Evolutionary conservation across 1,140 invertebrate genomes (phyloP), one percentile per base, ranked within the genome.

Genomic region (Drosophila truncata): DNA sequence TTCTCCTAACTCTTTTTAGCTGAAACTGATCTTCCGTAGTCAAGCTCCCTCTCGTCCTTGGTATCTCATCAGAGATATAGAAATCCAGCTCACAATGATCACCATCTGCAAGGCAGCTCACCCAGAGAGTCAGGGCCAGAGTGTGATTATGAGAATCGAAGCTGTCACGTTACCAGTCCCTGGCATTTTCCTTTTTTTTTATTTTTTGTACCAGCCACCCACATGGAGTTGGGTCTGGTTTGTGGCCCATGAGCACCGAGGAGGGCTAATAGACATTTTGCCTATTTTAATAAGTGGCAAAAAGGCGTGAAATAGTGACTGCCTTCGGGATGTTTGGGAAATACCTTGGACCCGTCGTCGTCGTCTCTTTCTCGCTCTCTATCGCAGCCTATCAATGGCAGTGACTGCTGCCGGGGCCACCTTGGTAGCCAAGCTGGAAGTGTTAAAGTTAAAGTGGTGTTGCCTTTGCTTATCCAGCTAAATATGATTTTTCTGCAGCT

Each of bases 221-320:
- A 72, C 69, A 72, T 72, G 35, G 16, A 37, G 54, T 29, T 52
- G 63, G 23, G 16, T 63, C 37, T 63, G 58, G 57, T 20, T 65
- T 29, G 20, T 50, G 59, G 59, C 16, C 18, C 8, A 10, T n/a
- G n/a, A 69, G 18, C 37, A 55, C n/a, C 35, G n/a, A 37, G 27
- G 35, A 42, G 61, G 79, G 52, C 67, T 81, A 90, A 88, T 90
- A 90, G 85, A 88, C 85, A 88, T 88, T 88, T 88, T 90, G 81
- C 85, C 85, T 91, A 90, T 90, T 90, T 90, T 90, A 90, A 90
- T 90, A 90, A 90, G 85, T 76, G 81, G 81, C 80, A 81, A 86
- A 81, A 91, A 91, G 87, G 87, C 87, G 87, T 86, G 87, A 91
- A 91, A 91, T 91, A 91, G 74, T 81, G 74, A 46, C 55, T 71